Evolutionary conservation across 2,797 vertebrate species (phyloP).

Genomic region (Periparus ater): DNA sequence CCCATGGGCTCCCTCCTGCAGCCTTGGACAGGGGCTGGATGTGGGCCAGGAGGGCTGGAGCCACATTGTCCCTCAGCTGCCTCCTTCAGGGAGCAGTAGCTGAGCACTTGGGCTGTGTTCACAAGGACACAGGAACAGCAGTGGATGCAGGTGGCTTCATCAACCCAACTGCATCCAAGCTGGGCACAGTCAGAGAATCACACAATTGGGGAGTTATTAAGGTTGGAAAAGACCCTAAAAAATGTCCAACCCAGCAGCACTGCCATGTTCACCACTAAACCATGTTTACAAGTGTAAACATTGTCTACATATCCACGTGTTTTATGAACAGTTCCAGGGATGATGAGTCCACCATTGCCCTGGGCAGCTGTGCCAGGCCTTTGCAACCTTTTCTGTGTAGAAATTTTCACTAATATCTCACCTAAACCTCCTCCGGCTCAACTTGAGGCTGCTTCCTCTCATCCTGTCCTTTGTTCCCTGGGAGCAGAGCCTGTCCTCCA

Average conservation of each 20-base stretch:
- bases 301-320: background rate
- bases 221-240: background rate
- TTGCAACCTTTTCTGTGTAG: background rate
- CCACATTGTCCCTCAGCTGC: background rate
- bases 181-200: background rate
- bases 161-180: background rate
- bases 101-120: background rate
- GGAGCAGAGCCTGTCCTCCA: background rate
- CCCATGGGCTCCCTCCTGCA: background rate
- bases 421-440: background rate
- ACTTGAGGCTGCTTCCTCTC: rapidly evolving
- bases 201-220: background rate
- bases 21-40: background rate
- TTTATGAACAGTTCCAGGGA: background rate
- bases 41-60: background rate
- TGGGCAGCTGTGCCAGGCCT: background rate
- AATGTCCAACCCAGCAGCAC: background rate
- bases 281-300: background rate
- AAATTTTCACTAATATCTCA: background rate
- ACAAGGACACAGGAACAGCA: background rate
- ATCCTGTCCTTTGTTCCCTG: background rate
- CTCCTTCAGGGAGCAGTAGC: background rate
- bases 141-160: background rate
- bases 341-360: background rate
- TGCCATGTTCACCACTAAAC: background rate